Evolutionary conservation across 2,888 invertebrate species (phyloP), one percentile per base, ranked within the genome.

Genomic region (Drosophila neonasuta): DNA sequence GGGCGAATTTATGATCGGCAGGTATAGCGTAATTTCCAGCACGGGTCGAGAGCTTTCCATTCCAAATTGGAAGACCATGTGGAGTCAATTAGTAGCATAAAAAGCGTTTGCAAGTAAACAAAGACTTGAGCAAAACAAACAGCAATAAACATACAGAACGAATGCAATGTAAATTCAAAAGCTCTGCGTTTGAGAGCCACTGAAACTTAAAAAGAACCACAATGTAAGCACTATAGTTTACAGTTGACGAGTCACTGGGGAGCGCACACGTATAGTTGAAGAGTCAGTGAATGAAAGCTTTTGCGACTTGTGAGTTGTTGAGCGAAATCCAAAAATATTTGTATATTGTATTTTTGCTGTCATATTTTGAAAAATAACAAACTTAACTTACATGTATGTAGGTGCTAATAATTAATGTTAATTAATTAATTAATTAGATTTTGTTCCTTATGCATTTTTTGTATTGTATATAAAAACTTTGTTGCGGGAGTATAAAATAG

Each of bases 281-380:
- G 3, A 52, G 7, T 7, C 24, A 29, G 0, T n/a, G 9, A 8
- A 46, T 39, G 36, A 64, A 24, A 56, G 39, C 36, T 50, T 56
- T 45, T 34, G 15, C 5, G 34, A 34, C 0, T 7, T 51, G 20
- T 4, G n/a, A 24, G 30, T 34, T 45, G 69, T 77, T 79, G 84
- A 83, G 86, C 81, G 83, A 80, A 86, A 74, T 82, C 68, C 79
- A 80, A 80, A 86, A 86, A 82, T 80, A 86, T 77, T 58, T 63
- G 74, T 74, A 50, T 83, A 65, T 77, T 63, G 45, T 77, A 79
- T 69, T 80, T 80, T 77, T 72, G 74, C 68, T 77, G 61, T 80
- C 68, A 68, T 76, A 71, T 71, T 72, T 80, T 70, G 76, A 86
- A 80, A 82, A 82, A 82, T 86, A 82, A 80, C 84, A 83, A 82